phyloP scores from a whole-genome alignment of 2,113 vertebrate genomes.

The Gobiocypris rarus region DNA sequence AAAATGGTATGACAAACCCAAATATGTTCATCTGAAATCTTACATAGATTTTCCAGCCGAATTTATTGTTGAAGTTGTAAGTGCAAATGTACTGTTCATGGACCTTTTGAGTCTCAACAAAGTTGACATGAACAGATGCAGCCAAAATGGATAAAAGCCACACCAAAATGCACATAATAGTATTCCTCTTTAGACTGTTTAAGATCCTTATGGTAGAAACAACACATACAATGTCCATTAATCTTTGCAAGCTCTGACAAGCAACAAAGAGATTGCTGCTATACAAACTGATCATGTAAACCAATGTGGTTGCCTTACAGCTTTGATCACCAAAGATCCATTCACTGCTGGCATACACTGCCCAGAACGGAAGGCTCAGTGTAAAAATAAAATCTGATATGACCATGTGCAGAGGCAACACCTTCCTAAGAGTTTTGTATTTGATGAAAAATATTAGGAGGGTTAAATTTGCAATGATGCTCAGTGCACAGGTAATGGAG shows the following conservation, averaged over 20 bases:
- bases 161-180: slow-evolving; percentile 39
- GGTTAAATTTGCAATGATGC: slow-evolving; percentile 67
- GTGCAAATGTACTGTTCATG: slow-evolving; percentile 60
- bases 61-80: slow-evolving; percentile 65
- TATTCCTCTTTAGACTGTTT: slow-evolving; percentile 35
- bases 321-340: slow-evolving; percentile 70
- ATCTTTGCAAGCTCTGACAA: slow-evolving; percentile 77
- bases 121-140: slow-evolving; percentile 72
- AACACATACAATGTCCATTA: slow-evolving; percentile 65
- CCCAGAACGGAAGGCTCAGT: slow-evolving; percentile 79
- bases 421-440: slow-evolving; percentile 56
- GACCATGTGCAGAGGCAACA: slow-evolving; percentile 74
- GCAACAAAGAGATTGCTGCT: slow-evolving; percentile 78
- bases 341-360: slow-evolving; percentile 62
- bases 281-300: slow-evolving; percentile 77
- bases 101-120: slow-evolving; percentile 62
- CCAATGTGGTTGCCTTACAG: slow-evolving; percentile 71
- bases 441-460: slow-evolving; percentile 66
- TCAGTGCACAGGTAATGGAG: slow-evolving; percentile 64
- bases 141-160: slow-evolving; percentile 71
- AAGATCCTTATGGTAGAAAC: slow-evolving; percentile 48
- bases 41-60: slow-evolving; percentile 72
- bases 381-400: slow-evolving; percentile 76
- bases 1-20: slow-evolving; percentile 75
- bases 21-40: slow-evolving; percentile 71